phyloP scores from a whole-genome alignment of 2,113 vertebrate genomes.

The Sylvietta virens region DNA sequence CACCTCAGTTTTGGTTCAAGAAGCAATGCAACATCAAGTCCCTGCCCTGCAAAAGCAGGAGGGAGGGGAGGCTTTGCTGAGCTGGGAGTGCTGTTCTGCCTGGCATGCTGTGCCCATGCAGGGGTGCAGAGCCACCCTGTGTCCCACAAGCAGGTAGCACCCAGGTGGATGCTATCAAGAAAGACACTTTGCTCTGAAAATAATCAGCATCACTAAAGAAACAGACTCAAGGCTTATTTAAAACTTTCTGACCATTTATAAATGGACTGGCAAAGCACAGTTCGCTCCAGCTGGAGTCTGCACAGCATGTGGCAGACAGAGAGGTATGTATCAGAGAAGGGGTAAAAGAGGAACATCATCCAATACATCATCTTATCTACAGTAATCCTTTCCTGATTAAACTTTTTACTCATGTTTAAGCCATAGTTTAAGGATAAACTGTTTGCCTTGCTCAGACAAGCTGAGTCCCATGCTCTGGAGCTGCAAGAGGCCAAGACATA shows the following conservation, averaged over 20 bases:
- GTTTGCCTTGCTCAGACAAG: background rate
- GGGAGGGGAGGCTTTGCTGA: background rate
- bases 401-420: background rate
- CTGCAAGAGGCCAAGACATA: background rate
- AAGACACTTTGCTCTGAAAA: background rate
- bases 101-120: background rate
- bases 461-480: background rate
- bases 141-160: background rate
- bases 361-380: background rate
- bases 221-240: background rate
- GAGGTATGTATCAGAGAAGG: background rate
- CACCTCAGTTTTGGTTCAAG: background rate
- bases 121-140: rapidly evolving
- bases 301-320: background rate
- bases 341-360: background rate
- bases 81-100: background rate
- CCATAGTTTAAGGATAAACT: background rate
- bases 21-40: background rate
- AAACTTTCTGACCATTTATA: background rate
- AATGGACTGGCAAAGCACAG: background rate
- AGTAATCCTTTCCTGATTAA: background rate
- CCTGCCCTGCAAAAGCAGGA: background rate
- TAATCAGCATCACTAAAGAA: background rate
- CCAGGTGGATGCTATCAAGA: rapidly evolving
- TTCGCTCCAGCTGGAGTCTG: background rate